Percentiles rank a stretch among this genome's conserved stretches.
phyloP scores from a whole-genome alignment of 2,888 invertebrate species.

The Drosophila affinis region DNA sequence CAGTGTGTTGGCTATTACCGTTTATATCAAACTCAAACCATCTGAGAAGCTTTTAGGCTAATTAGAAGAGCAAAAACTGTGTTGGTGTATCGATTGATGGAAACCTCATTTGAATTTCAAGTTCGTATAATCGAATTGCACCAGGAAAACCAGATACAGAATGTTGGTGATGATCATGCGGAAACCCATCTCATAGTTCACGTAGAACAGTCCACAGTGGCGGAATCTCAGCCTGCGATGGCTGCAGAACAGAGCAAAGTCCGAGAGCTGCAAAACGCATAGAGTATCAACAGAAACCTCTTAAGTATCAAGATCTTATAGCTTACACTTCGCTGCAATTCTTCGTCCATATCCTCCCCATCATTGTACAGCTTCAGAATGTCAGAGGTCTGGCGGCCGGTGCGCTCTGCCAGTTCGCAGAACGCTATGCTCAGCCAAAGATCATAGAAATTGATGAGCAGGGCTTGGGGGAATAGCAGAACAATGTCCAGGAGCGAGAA shows the following conservation, averaged over 20 bases:
- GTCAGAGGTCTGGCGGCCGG: slow-evolving; percentile 5
- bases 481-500: not conserved
- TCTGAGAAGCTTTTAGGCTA: not conserved
- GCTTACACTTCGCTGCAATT: slow-evolving; percentile 5
- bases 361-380: slow-evolving; percentile 36
- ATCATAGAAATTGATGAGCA: slow-evolving; percentile 15
- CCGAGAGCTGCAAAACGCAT: not conserved
- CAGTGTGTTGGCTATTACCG: not conserved
- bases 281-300: too few species aligned
- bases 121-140: slow-evolving; percentile 55
- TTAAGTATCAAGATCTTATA: not conserved
- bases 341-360: not conserved
- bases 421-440: slow-evolving; percentile 28
- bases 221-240: slow-evolving; percentile 25
- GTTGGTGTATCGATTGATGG: not conserved
- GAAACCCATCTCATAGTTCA: slow-evolving; percentile 52
- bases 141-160: slow-evolving; percentile 37
- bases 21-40: not conserved
- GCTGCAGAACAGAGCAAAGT: slow-evolving; percentile 36
- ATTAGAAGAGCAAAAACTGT: not conserved
- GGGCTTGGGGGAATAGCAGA: slow-evolving; percentile 12
- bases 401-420: slow-evolving; percentile 27
- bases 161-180: slow-evolving; percentile 42
- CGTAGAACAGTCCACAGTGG: slow-evolving; percentile 43
- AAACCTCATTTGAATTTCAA: not conserved